Evolutionary conservation across 2,797 vertebrate species (phyloP).

Genomic region (Coilia nasus): DNA sequence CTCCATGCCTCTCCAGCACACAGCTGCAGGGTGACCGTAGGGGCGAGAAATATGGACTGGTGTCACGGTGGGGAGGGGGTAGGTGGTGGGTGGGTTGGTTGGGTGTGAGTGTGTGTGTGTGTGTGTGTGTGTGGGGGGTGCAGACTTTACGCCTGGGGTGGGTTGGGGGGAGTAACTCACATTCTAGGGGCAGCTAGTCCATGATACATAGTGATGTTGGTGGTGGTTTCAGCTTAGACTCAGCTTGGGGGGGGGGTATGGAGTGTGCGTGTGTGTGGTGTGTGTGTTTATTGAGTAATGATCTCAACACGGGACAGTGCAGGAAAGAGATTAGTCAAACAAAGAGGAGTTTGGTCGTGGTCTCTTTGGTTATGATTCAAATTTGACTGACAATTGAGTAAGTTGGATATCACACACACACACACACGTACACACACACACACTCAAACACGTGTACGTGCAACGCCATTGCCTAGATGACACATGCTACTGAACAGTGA

Average conservation of each 20-base stretch:
- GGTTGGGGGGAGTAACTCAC: no score
- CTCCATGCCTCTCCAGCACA: not conserved
- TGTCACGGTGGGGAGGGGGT: not conserved
- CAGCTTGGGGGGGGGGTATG: not conserved
- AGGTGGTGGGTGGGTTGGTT: not conserved
- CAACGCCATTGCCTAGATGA: not conserved
- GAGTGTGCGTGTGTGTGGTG: conserved; percentile 32
- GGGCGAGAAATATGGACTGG: not conserved
- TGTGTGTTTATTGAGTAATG: not conserved
- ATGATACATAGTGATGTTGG: no score
- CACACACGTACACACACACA: conserved; percentile 33
- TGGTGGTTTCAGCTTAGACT: not conserved
- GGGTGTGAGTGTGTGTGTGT: not conserved
- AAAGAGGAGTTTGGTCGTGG: conserved; percentile 33
- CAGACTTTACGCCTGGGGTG: no score
- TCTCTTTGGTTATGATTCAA: conserved; percentile 52
- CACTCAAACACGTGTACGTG: not conserved
- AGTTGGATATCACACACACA: not conserved
- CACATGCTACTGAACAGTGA: conserved; percentile 57
- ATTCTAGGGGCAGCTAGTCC: not conserved
- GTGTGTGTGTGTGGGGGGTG: not conserved
- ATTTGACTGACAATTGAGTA: conserved; percentile 51
- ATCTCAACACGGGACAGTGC: not conserved
- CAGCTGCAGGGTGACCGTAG: not conserved
- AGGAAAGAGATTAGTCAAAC: conserved; percentile 43